Base-by-base conservation (phyloP, 2,797 vertebrate species). In the Nannoperca obscura region DNA sequence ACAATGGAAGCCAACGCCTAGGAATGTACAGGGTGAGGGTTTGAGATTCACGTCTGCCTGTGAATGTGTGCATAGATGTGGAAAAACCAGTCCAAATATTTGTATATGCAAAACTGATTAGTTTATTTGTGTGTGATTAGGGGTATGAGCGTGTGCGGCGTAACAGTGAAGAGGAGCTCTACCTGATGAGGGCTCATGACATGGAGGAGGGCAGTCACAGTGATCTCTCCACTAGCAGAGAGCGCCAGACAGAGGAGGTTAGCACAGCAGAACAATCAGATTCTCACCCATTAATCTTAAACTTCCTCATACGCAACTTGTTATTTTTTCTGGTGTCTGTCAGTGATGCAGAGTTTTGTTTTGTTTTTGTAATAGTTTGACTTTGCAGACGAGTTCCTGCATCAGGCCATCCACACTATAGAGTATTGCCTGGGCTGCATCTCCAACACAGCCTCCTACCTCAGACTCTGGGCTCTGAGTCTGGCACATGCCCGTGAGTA, bases 361-460 rank as follows among this genome's bases (percentile, higher is more conserved):
- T 75, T 81, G 3, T 64, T 69, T 15, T 81, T 74, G 52, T 66
- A 14, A 27, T 75, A 99, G 98, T 95, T 98, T 88, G 92, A 97
- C 82, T 96, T 98, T 85, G 95, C 90, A 68, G 97, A 99, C 27
- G 91, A 96, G 77, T 94, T 99, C 74, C 95, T 99, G 91, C 95
- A 97, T 76, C 98, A 99, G 86, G 92, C 93, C 34, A 99, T 99
- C 72, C 98, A 99, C 86, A 97, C 97, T 32, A 99, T 99, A 74
- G 98, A 99, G 71, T 99, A 97, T 67, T 99, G 98, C 68, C 93
- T 99, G 9, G 97, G 98, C 24, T 99, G 98, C 85, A 90, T 99
- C 92, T 99, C 98, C 54, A 99, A 99, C 93, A 99, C 98, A 0
- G 98, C 98, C 0, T 99, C 98, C 0, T 99, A 99, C 85, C 94